Evolutionary conservation across 2,113 vertebrate genomes (phyloP).

Genomic region (Trichomycterus rosablanca): DNA sequence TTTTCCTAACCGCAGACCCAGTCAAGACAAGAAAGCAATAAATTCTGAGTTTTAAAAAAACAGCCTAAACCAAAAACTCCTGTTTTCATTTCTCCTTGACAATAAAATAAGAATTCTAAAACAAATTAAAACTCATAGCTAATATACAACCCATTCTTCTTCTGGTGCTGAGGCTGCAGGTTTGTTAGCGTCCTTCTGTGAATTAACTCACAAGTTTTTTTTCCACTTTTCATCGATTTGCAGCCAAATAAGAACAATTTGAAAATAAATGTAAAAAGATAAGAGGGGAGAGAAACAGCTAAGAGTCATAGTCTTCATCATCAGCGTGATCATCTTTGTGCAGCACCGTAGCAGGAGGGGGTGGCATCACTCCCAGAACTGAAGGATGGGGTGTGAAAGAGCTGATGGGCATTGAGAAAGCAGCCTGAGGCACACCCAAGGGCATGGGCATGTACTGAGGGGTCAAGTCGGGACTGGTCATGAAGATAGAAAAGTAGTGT

Average conservation of each 20-base stretch:
- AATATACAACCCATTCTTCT: constrained; percentile 58
- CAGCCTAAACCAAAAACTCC: constrained; percentile 48
- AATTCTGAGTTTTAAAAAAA: constrained; percentile 57
- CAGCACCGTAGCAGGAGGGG: constrained; percentile 49
- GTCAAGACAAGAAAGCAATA: constrained; percentile 30
- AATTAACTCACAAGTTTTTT: no score
- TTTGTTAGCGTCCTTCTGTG: neutral
- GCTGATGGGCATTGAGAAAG: constrained; percentile 48
- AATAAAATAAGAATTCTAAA: constrained; percentile 62
- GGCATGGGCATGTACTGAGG: constrained; percentile 60
- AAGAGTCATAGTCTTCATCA: constrained; percentile 86
- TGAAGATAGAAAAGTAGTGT: neutral
- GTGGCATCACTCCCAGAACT: constrained; percentile 52
- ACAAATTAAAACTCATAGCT: constrained; percentile 59
- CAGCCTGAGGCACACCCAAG: constrained; percentile 43
- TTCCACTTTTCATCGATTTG: no score
- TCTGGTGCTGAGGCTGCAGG: constrained; percentile 29
- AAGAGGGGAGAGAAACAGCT: constrained; percentile 53
- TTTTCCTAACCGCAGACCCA: no score
- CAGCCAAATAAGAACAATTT: constrained; percentile 45
- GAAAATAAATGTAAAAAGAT: constrained; percentile 40
- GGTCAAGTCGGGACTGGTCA: constrained; percentile 48
- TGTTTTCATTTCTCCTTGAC: constrained; percentile 37
- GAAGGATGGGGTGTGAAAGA: constrained; percentile 60
- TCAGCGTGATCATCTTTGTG: constrained; percentile 64